Base-by-base conservation (phyloP, 2,888 invertebrate genomes). In the Sclerodermus sp. region DNA sequence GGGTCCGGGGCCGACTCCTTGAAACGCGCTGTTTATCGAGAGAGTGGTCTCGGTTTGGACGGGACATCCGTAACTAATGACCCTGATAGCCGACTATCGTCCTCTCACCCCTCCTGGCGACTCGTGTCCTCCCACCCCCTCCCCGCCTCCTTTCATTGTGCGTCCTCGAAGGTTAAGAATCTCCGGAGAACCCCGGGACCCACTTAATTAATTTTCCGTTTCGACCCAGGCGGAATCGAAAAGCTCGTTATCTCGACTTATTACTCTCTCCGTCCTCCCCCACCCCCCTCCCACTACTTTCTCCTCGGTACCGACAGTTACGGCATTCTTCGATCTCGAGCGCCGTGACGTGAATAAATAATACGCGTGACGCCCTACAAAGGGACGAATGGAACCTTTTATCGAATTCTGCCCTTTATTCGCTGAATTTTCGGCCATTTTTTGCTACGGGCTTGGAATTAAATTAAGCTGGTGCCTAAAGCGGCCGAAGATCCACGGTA, bases 41-140 rank as follows among this genome's bases (percentile, higher is more conserved):
- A 71, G 70, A 71, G 68, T 71, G 74, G 73, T 66, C 68, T 71
- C 66, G 67, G 69, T 73, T 71, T 66, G 65, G 69, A 71, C 64
- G 67, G 71, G 72, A 74, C 74, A 73, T 74, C 74, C 73, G 74
- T 75, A 75, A 75, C 74, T 75, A 74, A 74, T 74, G 74, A 74
- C 71, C 72, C 74, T 71, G 74, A 74, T 74, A 74, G 73, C 67
- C 63, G 60, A 58, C 62, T 58, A 59, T 47, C 60, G 55, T 51
- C 45, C 47, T 29, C 48, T 55, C 51, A 43, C 38, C 37, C 29
- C 46, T 41, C 48, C 34, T 23, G 14, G n/a, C 41, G 40, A 36
- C 15, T 41, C 15, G 23, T 41, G 16, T 36, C 41, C 32, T n/a
- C 10, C 16, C 42, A 17, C 41, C 17, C 47, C 45, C 47, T 39